These are phyloP conservation scores for Parazoanthus darwini DNA, from an alignment of 92 coral and sea anemone genomes.

Conservation along the genomic window DNA sequence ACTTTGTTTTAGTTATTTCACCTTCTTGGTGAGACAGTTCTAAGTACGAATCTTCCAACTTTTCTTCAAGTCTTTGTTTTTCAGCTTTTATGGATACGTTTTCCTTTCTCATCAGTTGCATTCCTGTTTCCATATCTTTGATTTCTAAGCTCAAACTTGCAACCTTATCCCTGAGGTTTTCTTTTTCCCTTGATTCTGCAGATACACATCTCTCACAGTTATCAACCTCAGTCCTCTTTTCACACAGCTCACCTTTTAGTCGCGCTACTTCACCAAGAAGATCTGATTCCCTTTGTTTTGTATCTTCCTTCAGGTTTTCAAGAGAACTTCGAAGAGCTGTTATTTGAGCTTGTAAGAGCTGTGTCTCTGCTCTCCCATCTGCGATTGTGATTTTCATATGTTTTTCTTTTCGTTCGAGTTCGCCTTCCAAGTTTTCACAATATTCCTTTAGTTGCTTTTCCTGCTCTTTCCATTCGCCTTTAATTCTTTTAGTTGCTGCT, in stretches of 20 bases:
- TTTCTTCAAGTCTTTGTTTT: slow-evolving; percentile 5
- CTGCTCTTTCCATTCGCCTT: slow-evolving; percentile 1
- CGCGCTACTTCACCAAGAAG: slow-evolving; percentile 17
- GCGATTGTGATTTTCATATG: slow-evolving; percentile 16
- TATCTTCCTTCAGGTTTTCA: slow-evolving; percentile 18
- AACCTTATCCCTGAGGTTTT: slow-evolving; percentile 6
- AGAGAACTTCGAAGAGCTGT: slow-evolving; percentile 22
- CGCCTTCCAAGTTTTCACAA: slow-evolving; percentile 11
- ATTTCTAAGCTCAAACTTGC: neutral
- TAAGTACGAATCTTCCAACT: slow-evolving; percentile 7
- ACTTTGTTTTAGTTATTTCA: neutral
- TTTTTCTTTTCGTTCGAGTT: slow-evolving; percentile 8
- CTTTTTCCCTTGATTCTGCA: slow-evolving; percentile 13
- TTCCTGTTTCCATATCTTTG: neutral
- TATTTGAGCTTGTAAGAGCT: slow-evolving; percentile 29
- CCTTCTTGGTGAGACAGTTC: slow-evolving; percentile 19
- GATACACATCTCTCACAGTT: slow-evolving; percentile 1
- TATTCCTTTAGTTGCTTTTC: slow-evolving; percentile 21
- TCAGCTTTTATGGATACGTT: neutral
- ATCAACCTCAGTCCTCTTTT: neutral
- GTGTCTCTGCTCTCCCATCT: slow-evolving; percentile 17
- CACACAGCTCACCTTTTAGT: slow-evolving; percentile 9
- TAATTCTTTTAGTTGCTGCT: neutral
- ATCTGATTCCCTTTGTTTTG: slow-evolving; percentile 7
- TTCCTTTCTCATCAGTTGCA: neutral